These are phyloP conservation scores for Lordiphosa collinella DNA, from an alignment of 1,140 invertebrate species.

Conservation along the genomic window DNA sequence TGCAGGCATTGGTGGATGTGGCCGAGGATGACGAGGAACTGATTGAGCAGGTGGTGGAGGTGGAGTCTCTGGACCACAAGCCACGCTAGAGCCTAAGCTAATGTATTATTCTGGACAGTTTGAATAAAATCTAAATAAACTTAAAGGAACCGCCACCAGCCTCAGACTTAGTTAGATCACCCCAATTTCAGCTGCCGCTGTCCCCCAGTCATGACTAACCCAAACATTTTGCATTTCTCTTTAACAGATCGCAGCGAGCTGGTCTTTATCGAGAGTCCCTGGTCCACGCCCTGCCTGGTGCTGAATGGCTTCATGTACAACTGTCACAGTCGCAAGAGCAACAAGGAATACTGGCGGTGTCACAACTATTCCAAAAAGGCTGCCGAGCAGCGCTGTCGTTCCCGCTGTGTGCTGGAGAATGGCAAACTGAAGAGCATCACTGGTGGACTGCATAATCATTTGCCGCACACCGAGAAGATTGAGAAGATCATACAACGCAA, in stretches of 20 bases:
- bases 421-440: slow-evolving; percentile 65
- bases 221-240: background rate
- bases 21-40: slow-evolving; percentile 27
- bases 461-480: slow-evolving; percentile 78
- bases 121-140: no score
- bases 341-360: slow-evolving; percentile 78
- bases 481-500: slow-evolving; percentile 71
- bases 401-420: slow-evolving; percentile 72
- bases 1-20: slow-evolving; percentile 52
- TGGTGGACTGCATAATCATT: slow-evolving; percentile 74
- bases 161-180: no score
- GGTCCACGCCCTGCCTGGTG: slow-evolving; percentile 76
- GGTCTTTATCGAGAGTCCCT: slow-evolving; percentile 77
- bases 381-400: slow-evolving; percentile 69
- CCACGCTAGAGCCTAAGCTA: slow-evolving; percentile 1
- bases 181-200: no score
- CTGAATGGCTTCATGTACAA: slow-evolving; percentile 77
- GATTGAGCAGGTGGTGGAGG: slow-evolving; percentile 25
- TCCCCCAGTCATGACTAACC: slow-evolving; percentile 17
- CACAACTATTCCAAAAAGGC: slow-evolving; percentile 78
- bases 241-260: slow-evolving; percentile 41
- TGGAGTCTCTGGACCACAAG: slow-evolving; percentile 20
- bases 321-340: slow-evolving; percentile 74
- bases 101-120: background rate
- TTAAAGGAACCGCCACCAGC: no score